Evolutionary conservation across 2,113 vertebrate genomes (phyloP).

Genomic region (Helogale parvula): DNA sequence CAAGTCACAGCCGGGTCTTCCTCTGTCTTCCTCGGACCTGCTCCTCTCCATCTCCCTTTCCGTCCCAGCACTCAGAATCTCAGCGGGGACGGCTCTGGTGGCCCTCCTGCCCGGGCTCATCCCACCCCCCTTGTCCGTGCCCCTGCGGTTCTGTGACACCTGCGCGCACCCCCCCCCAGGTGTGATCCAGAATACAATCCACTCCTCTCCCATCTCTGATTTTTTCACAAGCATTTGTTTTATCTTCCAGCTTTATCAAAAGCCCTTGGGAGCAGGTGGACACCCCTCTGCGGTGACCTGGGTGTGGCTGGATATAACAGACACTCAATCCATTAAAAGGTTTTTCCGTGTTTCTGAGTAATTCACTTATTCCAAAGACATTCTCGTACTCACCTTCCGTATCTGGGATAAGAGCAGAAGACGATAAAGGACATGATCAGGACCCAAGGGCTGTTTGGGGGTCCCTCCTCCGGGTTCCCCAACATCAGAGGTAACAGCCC

Average conservation of each 20-base stretch:
- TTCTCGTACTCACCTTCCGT: accelerated
- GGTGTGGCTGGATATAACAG: not conserved
- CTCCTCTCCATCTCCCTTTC: not conserved
- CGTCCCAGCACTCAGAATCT: not conserved
- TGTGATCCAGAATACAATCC: too few species aligned
- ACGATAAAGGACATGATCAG: not conserved
- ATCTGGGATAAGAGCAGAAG: not conserved
- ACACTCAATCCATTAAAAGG: accelerated
- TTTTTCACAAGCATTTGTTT: not conserved
- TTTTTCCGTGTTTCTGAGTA: not conserved
- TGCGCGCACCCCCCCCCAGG: accelerated
- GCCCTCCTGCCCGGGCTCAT: not conserved
- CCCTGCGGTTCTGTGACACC: accelerated
- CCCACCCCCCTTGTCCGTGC: too few species aligned
- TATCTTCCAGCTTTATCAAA: not conserved
- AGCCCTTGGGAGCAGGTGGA: not conserved
- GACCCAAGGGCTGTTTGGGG: not conserved
- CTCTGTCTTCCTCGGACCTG: not conserved
- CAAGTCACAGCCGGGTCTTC: accelerated
- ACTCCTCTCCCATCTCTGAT: not conserved
- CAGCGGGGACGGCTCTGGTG: accelerated
- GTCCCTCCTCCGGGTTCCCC: not conserved
- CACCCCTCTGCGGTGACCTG: too few species aligned
- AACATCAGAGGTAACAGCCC: accelerated
- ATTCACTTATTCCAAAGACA: not conserved